Evolutionary conservation across 2,113 vertebrate species (phyloP).

Genomic region (Copsychus sechellarum): DNA sequence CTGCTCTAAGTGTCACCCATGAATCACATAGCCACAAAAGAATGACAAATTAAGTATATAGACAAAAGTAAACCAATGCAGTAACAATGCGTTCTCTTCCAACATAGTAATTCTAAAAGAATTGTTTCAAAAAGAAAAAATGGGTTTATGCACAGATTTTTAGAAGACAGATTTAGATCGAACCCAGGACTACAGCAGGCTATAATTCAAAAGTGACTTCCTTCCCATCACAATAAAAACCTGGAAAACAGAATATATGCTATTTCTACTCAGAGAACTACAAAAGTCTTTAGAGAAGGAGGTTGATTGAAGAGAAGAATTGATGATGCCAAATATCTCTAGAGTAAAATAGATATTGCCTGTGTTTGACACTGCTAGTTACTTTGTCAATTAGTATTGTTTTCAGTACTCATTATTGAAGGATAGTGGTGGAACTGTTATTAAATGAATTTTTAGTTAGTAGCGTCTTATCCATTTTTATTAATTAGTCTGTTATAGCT

Average conservation of each 20-base stretch:
- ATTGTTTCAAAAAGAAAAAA: not conserved
- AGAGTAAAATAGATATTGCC: not conserved
- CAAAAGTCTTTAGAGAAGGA: not conserved
- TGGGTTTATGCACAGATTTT: not conserved
- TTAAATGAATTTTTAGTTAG: not conserved
- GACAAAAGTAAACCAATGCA: not conserved
- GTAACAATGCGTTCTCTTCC: accelerated
- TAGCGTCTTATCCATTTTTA: not conserved
- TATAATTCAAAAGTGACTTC: not conserved
- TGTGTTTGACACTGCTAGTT: not conserved
- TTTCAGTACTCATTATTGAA: not conserved
- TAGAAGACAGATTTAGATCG: not conserved
- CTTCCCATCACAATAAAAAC: not conserved
- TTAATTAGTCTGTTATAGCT: not conserved
- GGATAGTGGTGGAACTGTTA: not conserved
- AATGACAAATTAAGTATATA: not conserved
- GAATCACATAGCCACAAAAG: not conserved
- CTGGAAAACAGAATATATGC: not conserved
- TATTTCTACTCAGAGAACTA: not conserved
- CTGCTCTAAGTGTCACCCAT: not conserved
- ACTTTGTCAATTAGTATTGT: not conserved
- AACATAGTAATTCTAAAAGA: not conserved
- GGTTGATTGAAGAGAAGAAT: not conserved
- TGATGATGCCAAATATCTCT: not conserved
- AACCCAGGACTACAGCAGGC: not conserved